Evolutionary conservation across 35 echinoderm and acorn worm species (phyloP).

Genomic region (Heliocidaris tuberculata): DNA sequence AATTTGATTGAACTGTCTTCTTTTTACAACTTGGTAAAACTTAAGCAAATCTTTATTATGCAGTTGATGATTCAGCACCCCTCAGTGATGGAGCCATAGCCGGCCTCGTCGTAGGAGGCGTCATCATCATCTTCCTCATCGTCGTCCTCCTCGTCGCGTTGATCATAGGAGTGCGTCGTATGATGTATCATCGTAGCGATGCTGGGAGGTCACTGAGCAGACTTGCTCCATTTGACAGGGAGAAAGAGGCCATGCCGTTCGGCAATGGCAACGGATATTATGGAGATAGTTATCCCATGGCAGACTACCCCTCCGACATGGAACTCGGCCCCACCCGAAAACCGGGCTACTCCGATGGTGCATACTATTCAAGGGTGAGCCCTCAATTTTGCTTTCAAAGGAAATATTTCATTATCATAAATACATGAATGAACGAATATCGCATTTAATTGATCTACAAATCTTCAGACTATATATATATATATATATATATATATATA

Average conservation of each 20-base stretch:
- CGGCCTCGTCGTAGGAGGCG: background rate
- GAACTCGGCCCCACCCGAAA: background rate
- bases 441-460: too few species aligned
- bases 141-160: background rate
- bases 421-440: too few species aligned
- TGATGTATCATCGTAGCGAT: background rate
- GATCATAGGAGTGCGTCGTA: background rate
- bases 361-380: background rate
- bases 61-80: background rate
- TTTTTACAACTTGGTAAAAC: background rate
- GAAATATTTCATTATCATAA: too few species aligned
- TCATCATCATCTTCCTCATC: background rate
- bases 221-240: background rate
- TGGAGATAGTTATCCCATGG: background rate
- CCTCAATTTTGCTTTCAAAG: background rate
- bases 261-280: background rate
- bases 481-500: too few species aligned
- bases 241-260: background rate
- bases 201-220: background rate
- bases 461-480: too few species aligned
- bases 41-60: background rate
- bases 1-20: background rate
- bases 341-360: background rate
- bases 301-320: background rate
- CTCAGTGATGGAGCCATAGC: background rate